Evolutionary conservation across 2,888 invertebrate species (phyloP).

Genomic region (Iselma pallidipennis): DNA sequence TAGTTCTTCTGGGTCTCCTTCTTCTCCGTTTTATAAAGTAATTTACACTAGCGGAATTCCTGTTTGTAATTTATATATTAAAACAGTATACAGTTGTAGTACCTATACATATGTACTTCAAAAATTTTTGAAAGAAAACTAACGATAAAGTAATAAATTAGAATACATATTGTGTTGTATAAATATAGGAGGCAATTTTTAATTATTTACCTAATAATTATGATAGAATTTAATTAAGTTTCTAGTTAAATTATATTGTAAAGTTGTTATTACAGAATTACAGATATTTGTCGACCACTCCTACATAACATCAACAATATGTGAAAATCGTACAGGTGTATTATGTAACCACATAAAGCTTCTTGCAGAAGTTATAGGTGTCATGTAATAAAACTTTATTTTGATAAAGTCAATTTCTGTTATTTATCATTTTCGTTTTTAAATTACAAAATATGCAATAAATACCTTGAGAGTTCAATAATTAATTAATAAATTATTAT

Average conservation of each 20-base stretch:
- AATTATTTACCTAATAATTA: constrained; percentile 29
- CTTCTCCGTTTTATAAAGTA: neutral
- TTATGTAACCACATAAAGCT: too few relatives aligned
- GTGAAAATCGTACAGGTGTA: too few relatives aligned
- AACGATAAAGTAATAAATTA: constrained; percentile 8
- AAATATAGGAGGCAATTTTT: constrained; percentile 17
- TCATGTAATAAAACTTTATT: too few relatives aligned
- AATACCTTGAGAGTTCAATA: too few relatives aligned
- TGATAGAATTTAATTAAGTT: constrained; percentile 26
- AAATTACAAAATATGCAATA: too few relatives aligned
- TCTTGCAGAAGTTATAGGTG: too few relatives aligned
- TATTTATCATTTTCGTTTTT: too few relatives aligned
- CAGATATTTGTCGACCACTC: constrained; percentile 29
- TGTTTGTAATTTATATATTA: neutral
- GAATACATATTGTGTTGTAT: constrained; percentile 3
- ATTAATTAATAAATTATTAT: too few relatives aligned
- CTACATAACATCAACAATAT: constrained; percentile 15
- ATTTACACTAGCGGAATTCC: neutral
- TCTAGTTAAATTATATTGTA: constrained; percentile 18
- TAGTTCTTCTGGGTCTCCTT: neutral
- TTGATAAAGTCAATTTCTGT: too few relatives aligned
- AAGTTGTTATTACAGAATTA: constrained; percentile 27
- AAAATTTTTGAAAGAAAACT: too few relatives aligned
- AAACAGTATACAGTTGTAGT: too few relatives aligned
- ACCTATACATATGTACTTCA: too few relatives aligned